Conservation (phyloP, 2,888 invertebrate species). For the Sarcophaga caerulescens region DNA sequence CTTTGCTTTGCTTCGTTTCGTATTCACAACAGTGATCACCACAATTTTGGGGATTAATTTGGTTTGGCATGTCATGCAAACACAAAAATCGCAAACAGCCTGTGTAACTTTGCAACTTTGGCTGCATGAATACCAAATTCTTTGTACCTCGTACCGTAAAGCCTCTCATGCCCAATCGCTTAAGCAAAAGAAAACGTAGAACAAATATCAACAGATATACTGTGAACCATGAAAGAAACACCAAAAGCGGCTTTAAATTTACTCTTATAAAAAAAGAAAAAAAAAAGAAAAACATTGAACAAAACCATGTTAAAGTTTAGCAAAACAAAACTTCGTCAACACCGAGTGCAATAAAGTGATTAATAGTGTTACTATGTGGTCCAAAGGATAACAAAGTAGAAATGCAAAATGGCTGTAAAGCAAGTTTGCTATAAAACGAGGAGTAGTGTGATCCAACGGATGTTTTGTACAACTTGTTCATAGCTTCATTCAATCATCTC, state of each 20-base stretch:
- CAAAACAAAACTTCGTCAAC: conserved; percentile 69
- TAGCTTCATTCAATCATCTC: too few relatives aligned
- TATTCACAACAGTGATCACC: conserved; percentile 61
- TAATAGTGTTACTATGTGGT: conserved; percentile 33
- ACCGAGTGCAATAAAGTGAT: conserved; percentile 40
- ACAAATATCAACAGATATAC: conserved; percentile 3
- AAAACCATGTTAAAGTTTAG: conserved; percentile 67
- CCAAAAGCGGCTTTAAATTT: conserved; percentile 65
- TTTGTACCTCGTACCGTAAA: conserved; percentile 8
- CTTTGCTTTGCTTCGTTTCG: conserved; percentile 35
- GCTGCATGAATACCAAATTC: conserved; percentile 37
- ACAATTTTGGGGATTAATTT: conserved; percentile 69
- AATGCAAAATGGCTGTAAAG: not conserved
- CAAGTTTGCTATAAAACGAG: not conserved
- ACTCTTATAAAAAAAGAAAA: conserved; percentile 36
- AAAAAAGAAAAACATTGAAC: not conserved
- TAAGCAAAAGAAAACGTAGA: not conserved
- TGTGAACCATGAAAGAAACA: conserved; percentile 60
- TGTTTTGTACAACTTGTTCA: too few relatives aligned
- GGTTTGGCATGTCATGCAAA: conserved; percentile 77
- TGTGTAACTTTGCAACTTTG: conserved; percentile 40
- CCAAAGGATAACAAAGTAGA: not conserved
- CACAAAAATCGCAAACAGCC: conserved; percentile 68
- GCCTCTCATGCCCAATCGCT: conserved; percentile 5
- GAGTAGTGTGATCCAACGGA: too few relatives aligned